Base-by-base conservation (phyloP, 2,797 vertebrate species). In the Coregonus sp. region DNA sequence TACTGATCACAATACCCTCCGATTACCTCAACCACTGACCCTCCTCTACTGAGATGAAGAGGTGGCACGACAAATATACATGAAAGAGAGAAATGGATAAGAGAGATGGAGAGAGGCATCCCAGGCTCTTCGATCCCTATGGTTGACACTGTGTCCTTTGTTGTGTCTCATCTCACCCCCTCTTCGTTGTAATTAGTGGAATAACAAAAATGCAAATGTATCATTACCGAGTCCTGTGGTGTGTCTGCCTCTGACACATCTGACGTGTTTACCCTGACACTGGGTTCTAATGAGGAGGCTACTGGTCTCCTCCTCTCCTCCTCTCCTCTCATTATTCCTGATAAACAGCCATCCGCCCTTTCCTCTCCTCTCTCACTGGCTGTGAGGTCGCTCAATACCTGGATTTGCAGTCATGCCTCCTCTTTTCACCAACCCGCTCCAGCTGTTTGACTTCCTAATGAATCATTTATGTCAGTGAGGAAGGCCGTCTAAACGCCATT, bases 271-370 rank as follows among this genome's bases (percentile, higher is more conserved):
- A 12, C 65, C 14, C 25, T 67, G 29, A 67, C 56, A 16, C 56
- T 16, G 56, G n/a, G 56, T 16, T n/a, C 5, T 16, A 59, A 59
- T 59, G 56, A 59, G 56, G 56, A 59, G 56, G n/a, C 4, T 4
- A 31, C 20, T 25, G 70, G 29, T 47, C 9, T 33, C 29, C 5
- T 33, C 31, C 31, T 35, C 3, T 18, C 16, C 12, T 77, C 35
- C 76, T 73, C 18, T 76, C n/a, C 56, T 59, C 56, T 20, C 18
- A 59, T 59, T 20, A 20, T 59, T 59, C 56, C 56, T 59, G 56
- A 59, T 59, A 20, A 59, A 59, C 56, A 20, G 7, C 56, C 16
- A 20, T 18, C 16, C 11, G 56, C 5, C 20, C 20, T 54, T 25
- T 18, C 29, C 20, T 56, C 25, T 15, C n/a, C 40, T 72, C 40